Percentiles rank a stretch among this genome's conserved stretches.
Evolutionary conservation across 2,113 vertebrate genomes (phyloP).

Genomic region (Agapornis roseicollis): DNA sequence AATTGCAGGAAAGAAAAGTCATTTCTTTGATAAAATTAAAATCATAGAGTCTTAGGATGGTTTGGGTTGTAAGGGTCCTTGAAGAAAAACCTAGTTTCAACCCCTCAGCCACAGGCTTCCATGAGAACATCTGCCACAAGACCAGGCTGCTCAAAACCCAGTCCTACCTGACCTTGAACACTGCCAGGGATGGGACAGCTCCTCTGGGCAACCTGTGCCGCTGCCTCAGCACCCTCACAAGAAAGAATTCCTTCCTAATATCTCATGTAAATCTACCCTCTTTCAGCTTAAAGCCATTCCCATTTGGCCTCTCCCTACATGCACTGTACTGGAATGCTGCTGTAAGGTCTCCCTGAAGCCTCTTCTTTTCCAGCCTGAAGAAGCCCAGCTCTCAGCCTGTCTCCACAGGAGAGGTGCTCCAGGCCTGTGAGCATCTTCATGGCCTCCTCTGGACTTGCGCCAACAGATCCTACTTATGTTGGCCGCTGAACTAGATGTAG

Average conservation of each 20-base stretch:
- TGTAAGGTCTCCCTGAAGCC: background rate
- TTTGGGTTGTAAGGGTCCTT: background rate
- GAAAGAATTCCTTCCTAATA: background rate
- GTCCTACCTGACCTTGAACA: background rate
- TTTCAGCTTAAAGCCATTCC: background rate
- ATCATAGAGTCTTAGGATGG: background rate
- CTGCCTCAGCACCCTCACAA: background rate
- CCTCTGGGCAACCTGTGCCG: background rate
- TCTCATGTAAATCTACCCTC: background rate
- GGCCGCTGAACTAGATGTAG: background rate
- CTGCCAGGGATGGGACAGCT: background rate
- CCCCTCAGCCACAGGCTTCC: background rate
- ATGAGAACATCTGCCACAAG: background rate
- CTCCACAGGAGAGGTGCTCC: background rate
- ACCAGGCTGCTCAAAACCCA: background rate
- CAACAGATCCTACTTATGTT: background rate
- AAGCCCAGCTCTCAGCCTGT: background rate
- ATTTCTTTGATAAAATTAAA: background rate
- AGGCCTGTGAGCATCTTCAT: background rate
- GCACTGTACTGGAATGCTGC: background rate
- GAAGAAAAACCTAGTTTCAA: background rate
- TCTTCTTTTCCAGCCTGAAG: background rate
- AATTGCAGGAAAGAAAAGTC: background rate
- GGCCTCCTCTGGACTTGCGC: background rate
- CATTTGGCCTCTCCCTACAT: background rate